Evolutionary conservation across 2,888 invertebrate genomes (phyloP), one percentile per base, ranked within the genome.

Genomic region (Acleris emargana): DNA sequence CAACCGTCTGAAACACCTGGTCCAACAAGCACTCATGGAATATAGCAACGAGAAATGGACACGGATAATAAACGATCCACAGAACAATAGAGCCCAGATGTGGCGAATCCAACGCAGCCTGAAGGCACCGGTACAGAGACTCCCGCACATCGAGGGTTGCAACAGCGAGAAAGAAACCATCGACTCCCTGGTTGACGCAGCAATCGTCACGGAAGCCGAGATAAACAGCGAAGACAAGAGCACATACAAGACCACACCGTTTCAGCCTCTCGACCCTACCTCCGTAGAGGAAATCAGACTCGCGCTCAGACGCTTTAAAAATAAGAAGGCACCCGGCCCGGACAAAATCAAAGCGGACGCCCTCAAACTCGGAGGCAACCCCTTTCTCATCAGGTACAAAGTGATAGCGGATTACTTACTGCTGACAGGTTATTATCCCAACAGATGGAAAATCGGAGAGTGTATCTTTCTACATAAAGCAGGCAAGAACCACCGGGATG

Each of bases 361-460:
- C 20, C 20, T 20, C 20, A 20, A 20, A 20, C 20, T 20, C 20
- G 20, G 20, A 20, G 20, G 20, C 60, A 57, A 64, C 69, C 69
- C 6, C 18, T 32, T 17, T 59, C 55, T 51, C 67, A 67, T 42
- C 67, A 69, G n/a, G 69, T 20, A 20, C 20, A 20, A 20, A 20
- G 20, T 20, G 20, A 20, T 20, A 20, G 20, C 20, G 1, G 20
- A 20, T 20, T 20, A 20, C 20, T 20, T 20, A 20, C 20, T 20
- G 20, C 20, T 20, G 20, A 20, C 20, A 20, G 20, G 20, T 20
- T 20, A 20, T 20, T 20, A 20, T 20, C 20, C 20, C 20, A 20
- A 20, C 20, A 20, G 20, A 20, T 20, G 20, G 20, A 20, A 20
- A 20, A 20, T 20, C 20, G 20, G 20, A 20, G 20, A 20, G 20